phyloP scores from a whole-genome alignment of 2,797 vertebrate genomes.

The Enteromius thamalakanensis region DNA sequence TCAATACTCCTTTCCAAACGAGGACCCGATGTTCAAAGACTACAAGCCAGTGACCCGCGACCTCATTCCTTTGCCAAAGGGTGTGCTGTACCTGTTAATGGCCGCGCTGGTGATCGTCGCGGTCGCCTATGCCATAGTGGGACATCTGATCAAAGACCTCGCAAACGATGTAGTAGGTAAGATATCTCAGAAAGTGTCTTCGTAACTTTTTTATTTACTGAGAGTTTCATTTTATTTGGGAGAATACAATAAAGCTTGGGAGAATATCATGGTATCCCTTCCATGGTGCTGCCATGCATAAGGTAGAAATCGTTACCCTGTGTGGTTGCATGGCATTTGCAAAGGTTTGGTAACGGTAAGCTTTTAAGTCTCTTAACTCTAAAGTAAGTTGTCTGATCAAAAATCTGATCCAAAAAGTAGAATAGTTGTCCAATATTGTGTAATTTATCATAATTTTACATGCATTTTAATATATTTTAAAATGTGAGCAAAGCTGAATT shows the following conservation, averaged over 20 bases:
- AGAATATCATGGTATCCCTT: neutral
- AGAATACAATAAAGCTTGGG: neutral
- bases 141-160: constrained; percentile 86
- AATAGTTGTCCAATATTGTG: neutral
- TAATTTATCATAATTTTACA: neutral
- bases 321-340: neutral
- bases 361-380: neutral
- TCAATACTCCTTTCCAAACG: constrained; percentile 62
- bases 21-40: constrained; percentile 76
- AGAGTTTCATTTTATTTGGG: neutral
- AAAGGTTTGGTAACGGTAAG: neutral
- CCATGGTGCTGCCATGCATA: neutral
- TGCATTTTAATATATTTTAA: neutral
- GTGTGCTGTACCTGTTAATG: constrained; percentile 83
- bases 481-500: neutral
- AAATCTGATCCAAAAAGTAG: neutral
- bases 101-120: constrained; percentile 81
- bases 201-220: neutral
- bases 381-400: neutral
- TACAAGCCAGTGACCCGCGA: constrained; percentile 75
- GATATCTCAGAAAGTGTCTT: neutral
- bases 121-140: constrained; percentile 85
- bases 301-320: neutral
- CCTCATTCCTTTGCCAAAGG: constrained; percentile 79
- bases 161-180: constrained; percentile 83